Evolutionary conservation across 2,113 vertebrate genomes (phyloP).

Genomic region (Bombycilla garrulus): DNA sequence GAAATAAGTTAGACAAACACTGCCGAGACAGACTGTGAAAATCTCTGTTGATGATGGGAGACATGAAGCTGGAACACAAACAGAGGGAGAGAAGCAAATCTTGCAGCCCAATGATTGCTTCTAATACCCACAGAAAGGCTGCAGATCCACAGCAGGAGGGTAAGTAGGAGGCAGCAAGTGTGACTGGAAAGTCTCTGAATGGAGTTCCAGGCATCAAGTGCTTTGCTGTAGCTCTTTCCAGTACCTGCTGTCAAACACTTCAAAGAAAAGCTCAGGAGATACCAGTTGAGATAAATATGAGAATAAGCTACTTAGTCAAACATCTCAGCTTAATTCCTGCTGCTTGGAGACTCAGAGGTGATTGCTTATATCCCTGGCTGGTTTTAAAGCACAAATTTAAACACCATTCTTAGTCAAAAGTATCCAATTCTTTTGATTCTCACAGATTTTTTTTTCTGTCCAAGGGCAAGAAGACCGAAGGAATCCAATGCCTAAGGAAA

Average conservation of each 20-base stretch:
- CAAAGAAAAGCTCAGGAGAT: not conserved
- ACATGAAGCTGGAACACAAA: not conserved
- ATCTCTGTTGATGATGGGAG: not conserved
- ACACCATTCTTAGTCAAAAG: not conserved
- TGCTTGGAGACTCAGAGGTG: not conserved
- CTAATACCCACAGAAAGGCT: not conserved
- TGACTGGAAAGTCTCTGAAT: not conserved
- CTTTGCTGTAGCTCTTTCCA: not conserved
- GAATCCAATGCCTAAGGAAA: not conserved
- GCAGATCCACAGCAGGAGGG: not conserved
- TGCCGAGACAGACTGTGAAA: not conserved
- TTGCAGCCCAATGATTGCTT: not conserved
- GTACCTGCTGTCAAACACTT: not conserved
- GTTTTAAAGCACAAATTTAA: not conserved
- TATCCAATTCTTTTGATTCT: not conserved
- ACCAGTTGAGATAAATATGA: not conserved
- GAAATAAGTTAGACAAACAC: not conserved
- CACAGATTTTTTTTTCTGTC: not conserved
- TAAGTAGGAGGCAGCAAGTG: not conserved
- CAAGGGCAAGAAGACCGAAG: not conserved
- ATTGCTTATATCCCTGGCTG: not conserved
- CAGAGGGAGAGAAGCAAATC: not conserved
- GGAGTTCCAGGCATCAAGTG: not conserved
- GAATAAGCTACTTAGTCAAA: not conserved
- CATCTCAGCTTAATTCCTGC: not conserved